Conservation (phyloP, 1,140 invertebrate genomes). For the Bombus confusus region DNA sequence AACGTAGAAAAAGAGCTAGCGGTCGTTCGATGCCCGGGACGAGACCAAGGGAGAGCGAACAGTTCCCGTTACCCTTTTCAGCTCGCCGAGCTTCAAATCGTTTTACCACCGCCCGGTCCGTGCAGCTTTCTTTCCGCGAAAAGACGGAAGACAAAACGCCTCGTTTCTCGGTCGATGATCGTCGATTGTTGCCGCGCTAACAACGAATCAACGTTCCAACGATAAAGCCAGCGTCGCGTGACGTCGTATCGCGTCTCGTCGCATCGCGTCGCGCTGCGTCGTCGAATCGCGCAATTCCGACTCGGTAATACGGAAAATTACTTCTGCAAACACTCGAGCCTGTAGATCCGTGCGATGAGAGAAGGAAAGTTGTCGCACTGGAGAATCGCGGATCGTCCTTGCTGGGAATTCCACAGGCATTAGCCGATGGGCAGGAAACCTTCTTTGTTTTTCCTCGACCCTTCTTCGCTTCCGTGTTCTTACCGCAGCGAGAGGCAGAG, state of each 20-base stretch:
- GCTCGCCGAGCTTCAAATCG: background rate
- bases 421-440: background rate
- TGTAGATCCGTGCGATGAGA: background rate
- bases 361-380: rapidly evolving
- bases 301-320: background rate
- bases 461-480: background rate
- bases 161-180: no score
- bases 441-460: background rate
- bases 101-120: background rate
- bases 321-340: background rate
- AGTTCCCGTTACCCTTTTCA: background rate
- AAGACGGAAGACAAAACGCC: background rate
- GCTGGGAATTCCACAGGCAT: conserved; percentile 37
- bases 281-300: no score
- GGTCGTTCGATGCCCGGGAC: background rate
- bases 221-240: background rate
- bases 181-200: no score
- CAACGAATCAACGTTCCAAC: background rate
- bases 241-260: background rate
- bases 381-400: background rate
- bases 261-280: no score
- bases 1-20: background rate
- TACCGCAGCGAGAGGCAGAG: no score
- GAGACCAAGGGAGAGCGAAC: background rate
- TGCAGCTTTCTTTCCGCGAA: background rate